Evolutionary conservation across 2,113 vertebrate species (phyloP), one percentile per base, ranked within the genome.

Genomic region (Rhinoptilus africanus): DNA sequence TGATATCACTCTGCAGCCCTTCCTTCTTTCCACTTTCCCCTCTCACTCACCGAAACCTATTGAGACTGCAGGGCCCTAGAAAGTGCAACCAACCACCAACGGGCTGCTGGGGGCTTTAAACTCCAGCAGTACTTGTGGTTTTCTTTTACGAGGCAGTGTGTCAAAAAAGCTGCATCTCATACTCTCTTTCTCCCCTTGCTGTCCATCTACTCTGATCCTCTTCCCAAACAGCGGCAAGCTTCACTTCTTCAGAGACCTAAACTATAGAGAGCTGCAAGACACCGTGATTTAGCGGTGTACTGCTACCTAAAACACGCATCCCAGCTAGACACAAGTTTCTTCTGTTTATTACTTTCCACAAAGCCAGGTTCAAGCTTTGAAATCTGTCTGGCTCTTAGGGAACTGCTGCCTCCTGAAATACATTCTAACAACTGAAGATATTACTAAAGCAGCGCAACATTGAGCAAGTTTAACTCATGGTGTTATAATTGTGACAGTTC

Each of bases 131-230:
- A 50, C 27, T 34, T 2, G 15, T 20, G 4, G 9, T 10, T 74
- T 28, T 37, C 59, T 68, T n/a, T 24, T 13, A 39, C 1, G 0
- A 43, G 32, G 16, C 48, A 45, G 7, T 0, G 10, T 17, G 27
- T 30, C 45, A 23, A 28, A 57, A 43, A 14, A 39, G 10, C 10
- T 1, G 32, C 28, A 43, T 4, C 35, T 56, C 20, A 1, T 6
- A 15, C 9, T 34, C 12, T 21, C 56, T 16, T 14, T 12, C 17
- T 16, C 27, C 7, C 12, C 68, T 57, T 4, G 0, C 45, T 13
- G 32, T 27, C n/a, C 62, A 23, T 10, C 76, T 37, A 4, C 15
- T 35, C 47, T 20, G 34, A 27, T n/a, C 26, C 56, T 20, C 28
- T 30, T 18, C 43, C 43, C 23, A 50, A 59, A 45, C 0, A 59